Conservation (phyloP, 2,888 invertebrate genomes). For the Pheosia gnoma region DNA sequence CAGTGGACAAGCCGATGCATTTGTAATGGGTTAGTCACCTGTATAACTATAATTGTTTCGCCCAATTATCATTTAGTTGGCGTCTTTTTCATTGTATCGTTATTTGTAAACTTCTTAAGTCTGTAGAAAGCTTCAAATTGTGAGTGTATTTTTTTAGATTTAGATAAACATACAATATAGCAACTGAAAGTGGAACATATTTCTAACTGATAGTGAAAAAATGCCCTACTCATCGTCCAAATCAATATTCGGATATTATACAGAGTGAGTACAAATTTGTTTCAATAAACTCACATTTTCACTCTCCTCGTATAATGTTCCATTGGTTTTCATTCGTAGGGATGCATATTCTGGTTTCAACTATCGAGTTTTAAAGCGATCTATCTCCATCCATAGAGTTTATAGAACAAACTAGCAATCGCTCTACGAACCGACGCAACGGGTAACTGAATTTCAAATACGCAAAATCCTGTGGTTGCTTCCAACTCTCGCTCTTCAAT, state of each 20-base stretch:
- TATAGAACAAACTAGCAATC: constrained; percentile 56
- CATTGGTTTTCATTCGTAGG: constrained; percentile 50
- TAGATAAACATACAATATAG: no score
- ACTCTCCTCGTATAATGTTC: constrained; percentile 36
- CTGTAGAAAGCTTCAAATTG: no score
- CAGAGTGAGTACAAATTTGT: neutral
- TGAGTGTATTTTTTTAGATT: no score
- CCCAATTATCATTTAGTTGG: constrained; percentile 20
- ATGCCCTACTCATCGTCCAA: no score
- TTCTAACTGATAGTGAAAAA: no score
- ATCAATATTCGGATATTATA: no score
- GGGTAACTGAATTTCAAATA: constrained; percentile 78
- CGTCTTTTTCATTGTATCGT: constrained; percentile 21
- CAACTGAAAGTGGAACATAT: no score
- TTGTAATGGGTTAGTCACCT: constrained; percentile 55
- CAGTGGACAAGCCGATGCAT: constrained; percentile 63
- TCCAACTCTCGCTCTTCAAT: constrained; percentile 71
- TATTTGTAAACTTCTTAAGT: constrained; percentile 4
- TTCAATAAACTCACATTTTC: constrained; percentile 16
- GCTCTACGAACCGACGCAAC: constrained; percentile 57
- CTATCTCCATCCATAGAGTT: constrained; percentile 61
- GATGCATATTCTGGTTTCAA: constrained; percentile 59
- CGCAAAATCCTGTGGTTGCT: constrained; percentile 74
- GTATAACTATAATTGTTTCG: constrained; percentile 29
- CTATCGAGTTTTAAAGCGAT: constrained; percentile 60